phyloP scores from a whole-genome alignment of 2,888 invertebrate species.

The Pimpla rufipes region DNA sequence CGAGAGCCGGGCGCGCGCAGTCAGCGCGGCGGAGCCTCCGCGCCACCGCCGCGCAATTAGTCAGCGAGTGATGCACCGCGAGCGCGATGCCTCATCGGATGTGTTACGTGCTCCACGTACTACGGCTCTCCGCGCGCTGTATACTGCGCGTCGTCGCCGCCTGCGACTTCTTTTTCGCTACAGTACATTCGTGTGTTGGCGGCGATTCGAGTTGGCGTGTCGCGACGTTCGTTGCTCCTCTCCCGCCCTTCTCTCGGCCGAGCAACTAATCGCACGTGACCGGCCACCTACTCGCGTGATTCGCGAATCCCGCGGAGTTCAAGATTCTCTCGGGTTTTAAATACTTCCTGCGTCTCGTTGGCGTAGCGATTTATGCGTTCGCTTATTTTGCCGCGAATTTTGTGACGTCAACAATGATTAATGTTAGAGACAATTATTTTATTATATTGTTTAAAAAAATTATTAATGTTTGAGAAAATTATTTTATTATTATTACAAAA shows the following conservation, averaged over 20 bases:
- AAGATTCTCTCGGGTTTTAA: background rate
- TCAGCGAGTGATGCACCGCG: constrained; percentile 67
- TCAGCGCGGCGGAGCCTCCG: constrained; percentile 11
- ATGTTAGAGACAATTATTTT: no score
- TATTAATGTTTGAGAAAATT: no score
- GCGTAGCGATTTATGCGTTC: background rate
- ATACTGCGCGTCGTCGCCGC: background rate
- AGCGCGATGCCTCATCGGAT: constrained; percentile 60
- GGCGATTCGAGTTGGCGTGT: constrained; percentile 64
- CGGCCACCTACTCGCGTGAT: constrained; percentile 57
- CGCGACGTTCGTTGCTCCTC: constrained; percentile 52
- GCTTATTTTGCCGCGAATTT: background rate
- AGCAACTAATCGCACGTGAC: constrained; percentile 53
- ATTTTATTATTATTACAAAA: no score
- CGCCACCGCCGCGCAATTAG: constrained; percentile 70
- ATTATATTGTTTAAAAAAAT: no score
- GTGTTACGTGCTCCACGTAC: constrained; percentile 49
- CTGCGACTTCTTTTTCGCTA: constrained; percentile 6
- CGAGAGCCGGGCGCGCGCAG: constrained; percentile 31
- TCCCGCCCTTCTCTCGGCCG: constrained; percentile 13
- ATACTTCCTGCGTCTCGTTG: background rate
- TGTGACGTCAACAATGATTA: no score
- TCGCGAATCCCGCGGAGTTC: constrained; percentile 8
- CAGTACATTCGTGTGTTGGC: constrained; percentile 58
- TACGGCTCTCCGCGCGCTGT: background rate